Evolutionary conservation across 2,888 invertebrate species (phyloP), one percentile per base, ranked within the genome.

Genomic region (Rhagium mordax): DNA sequence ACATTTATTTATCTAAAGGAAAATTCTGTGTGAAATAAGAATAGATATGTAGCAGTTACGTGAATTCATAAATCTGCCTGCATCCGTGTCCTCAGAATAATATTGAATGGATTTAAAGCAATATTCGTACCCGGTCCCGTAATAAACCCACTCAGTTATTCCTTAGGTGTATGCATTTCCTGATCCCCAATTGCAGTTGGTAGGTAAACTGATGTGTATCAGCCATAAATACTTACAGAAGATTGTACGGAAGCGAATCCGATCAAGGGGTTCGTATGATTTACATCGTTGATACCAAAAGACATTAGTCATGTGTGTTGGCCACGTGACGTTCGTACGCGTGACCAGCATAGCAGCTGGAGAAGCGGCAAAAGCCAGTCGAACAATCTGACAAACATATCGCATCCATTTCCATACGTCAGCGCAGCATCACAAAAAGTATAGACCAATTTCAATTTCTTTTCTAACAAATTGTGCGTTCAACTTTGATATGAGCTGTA

Each of bases 281-380:
- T 79, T 79, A 79, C 79, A 79, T 78, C 74, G 74, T 72, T 79
- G 79, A 79, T 79, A 78, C 77, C 61, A 53, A 78, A 79, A 79
- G 78, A 78, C 79, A 79, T 79, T 78, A 79, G 78, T 79, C 79
- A 79, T 79, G 74, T 79, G 78, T 74, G 74, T 49, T 65, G 67
- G 74, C 78, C 79, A 79, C 79, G 78, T 79, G 79, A 79, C 73
- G 78, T 77, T 60, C 57, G 60, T 70, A 71, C 74, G 72, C 79
- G 79, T 79, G 79, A 79, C 77, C 78, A 62, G 79, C 77, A 79
- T 79, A 66, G 48, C 60, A 49, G 29, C 47, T 20, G 47, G 62
- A 53, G 55, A 47, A 62, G 47, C 48, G 51, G 71, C 10, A 57
- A 67, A 59, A 15, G 41, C 62, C 61, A 2, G 48, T 18, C 33